Conservation (phyloP, 2,797 vertebrate genomes). For the Pseudomugil tenellus region DNA sequence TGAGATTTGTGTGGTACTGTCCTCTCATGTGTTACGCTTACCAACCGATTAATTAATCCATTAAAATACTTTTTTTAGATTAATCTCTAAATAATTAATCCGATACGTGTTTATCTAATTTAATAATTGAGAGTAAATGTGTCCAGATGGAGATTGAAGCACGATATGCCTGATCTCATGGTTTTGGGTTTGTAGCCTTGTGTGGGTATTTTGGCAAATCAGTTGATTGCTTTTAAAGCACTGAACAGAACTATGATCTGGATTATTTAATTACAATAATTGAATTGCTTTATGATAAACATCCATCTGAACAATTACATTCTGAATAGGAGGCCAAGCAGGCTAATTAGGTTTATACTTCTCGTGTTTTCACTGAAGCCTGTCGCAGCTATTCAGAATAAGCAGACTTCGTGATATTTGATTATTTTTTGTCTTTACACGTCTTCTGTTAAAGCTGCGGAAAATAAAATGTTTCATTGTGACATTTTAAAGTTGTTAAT, state of each 20-base stretch:
- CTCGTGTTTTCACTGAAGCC: constrained; percentile 49
- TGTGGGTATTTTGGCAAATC: constrained; percentile 38
- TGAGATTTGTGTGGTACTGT: constrained; percentile 16
- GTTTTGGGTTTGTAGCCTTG: constrained; percentile 17
- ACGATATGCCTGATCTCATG: constrained; percentile 39
- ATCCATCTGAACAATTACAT: constrained; percentile 61
- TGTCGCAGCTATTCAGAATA: constrained; percentile 40
- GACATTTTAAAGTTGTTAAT: too few species aligned
- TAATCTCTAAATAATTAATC: constrained; percentile 73
- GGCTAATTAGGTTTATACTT: constrained; percentile 52
- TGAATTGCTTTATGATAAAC: constrained; percentile 59
- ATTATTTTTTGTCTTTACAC: neutral
- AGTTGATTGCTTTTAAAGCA: constrained; percentile 49
- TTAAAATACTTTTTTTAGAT: constrained; percentile 49
- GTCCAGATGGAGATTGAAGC: constrained; percentile 74
- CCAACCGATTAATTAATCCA: constrained; percentile 40
- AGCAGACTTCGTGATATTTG: neutral
- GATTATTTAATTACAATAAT: constrained; percentile 78
- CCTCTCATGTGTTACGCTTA: constrained; percentile 15
- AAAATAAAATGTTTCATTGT: neutral
- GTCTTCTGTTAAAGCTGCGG: neutral
- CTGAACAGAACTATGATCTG: constrained; percentile 33
- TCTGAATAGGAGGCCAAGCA: constrained; percentile 33
- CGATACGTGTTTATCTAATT: constrained; percentile 72
- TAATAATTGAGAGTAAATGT: constrained; percentile 66